Conservation (phyloP, 2,888 invertebrate genomes). For the Chorisops tibialis region DNA sequence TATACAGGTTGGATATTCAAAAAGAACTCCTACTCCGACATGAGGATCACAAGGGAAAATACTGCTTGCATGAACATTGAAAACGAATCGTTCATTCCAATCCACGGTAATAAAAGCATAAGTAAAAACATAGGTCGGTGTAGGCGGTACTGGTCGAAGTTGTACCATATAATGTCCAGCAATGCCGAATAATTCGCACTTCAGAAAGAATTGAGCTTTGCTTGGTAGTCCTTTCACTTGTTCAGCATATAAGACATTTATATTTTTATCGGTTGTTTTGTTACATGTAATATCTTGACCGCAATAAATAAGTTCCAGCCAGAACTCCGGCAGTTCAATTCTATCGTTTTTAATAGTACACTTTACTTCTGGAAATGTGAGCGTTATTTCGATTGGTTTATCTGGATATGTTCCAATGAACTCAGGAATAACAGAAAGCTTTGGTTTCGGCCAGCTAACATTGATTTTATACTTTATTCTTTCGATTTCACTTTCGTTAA, state of each 20-base stretch:
- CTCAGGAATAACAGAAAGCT: conserved; percentile 69
- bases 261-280: conserved; percentile 54
- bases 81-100: conserved; percentile 81
- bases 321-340: conserved; percentile 61
- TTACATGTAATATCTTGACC: conserved; percentile 73
- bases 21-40: conserved; percentile 71
- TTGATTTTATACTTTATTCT: conserved; percentile 59
- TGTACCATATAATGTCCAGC: conserved; percentile 78
- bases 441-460: conserved; percentile 77
- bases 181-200: conserved; percentile 77
- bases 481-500: conserved; percentile 40
- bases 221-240: conserved; percentile 71
- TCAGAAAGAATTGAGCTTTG: conserved; percentile 64
- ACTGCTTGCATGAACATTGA: conserved; percentile 79
- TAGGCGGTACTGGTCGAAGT: conserved; percentile 63
- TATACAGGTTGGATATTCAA: conserved; percentile 81
- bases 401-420: conserved; percentile 78
- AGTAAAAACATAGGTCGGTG: conserved; percentile 60
- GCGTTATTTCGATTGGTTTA: conserved; percentile 66
- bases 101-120: conserved; percentile 57
- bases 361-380: conserved; percentile 71
- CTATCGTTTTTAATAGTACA: conserved; percentile 53
- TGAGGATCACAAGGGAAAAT: conserved; percentile 79
- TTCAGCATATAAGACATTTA: conserved; percentile 71
- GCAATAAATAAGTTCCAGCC: conserved; percentile 77